Conservation (phyloP, 1,140 invertebrate species). For the Macrotrachela quadricornifera region DNA sequence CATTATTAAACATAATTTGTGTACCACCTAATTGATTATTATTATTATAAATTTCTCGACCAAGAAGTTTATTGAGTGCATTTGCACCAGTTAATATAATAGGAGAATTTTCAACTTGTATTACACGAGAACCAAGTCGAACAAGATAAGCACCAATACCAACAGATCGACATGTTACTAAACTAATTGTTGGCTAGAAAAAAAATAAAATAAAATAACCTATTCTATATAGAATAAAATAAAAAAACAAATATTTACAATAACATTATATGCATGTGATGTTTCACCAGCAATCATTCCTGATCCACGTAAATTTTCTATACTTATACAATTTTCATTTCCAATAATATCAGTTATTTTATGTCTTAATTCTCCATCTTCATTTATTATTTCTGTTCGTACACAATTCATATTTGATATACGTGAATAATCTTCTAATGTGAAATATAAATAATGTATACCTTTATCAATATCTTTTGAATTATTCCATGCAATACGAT, state of each 20-base stretch:
- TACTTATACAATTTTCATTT: constrained; percentile 75
- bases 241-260: too few species aligned
- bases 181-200: constrained; percentile 88
- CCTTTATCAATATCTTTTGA: constrained; percentile 70
- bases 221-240: too few species aligned
- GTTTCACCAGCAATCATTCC: constrained; percentile 96
- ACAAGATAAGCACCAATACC: constrained; percentile 93
- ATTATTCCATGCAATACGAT: constrained; percentile 78
- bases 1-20: constrained; percentile 93
- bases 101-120: constrained; percentile 93
- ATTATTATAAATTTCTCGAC: constrained; percentile 82
- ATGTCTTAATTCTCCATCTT: constrained; percentile 73
- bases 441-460: constrained; percentile 83
- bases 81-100: constrained; percentile 90
- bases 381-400: constrained; percentile 66
- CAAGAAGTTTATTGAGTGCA: constrained; percentile 79
- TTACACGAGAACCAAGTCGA: constrained; percentile 69
- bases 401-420: constrained; percentile 35
- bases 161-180: constrained; percentile 77
- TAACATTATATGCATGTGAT: constrained; percentile 68
- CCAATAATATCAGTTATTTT: constrained; percentile 88
- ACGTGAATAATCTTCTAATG: constrained; percentile 71
- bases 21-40: constrained; percentile 91
- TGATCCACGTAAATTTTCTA: constrained; percentile 82
- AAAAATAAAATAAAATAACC: too few species aligned